Base-by-base conservation (phyloP, 2,888 invertebrate species). In the Hirtodrosophila confusa region DNA sequence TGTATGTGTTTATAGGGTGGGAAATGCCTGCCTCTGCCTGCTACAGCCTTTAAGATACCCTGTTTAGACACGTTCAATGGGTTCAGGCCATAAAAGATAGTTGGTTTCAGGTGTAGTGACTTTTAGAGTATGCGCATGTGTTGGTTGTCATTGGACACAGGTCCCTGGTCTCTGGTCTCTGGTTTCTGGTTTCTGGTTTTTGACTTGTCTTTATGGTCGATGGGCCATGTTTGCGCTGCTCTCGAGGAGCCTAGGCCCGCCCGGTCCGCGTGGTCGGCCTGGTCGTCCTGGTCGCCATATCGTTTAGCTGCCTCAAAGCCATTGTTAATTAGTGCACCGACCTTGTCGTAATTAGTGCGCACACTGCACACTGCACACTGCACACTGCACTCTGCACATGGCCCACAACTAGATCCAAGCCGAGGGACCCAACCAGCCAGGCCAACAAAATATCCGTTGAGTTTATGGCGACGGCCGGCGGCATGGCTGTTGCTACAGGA, bases 271-370 rank as follows among this genome's bases (percentile, higher is more conserved):
- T 9, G 31, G 31, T 31, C 31, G 6, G 31, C 31, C 31, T 9
- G 31, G 31, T 31, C 31, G 45, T 27, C 53, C 48, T 36, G 47
- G 61, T 60, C 74, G 63, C 24, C 78, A 64, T 77, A 77, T 69
- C 85, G 85, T 65, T 80, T 75, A 82, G 75, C 79, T 72, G 85
- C 78, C 87, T 82, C 69, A 84, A 80, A 86, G 87, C 80, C 67
- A 86, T 86, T 82, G 85, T 82, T 82, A 86, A 84, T 82, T 82
- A 82, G 87, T 84, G 73, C 82, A 86, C 63, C 78, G 87, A 80
- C 82, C 87, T 86, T 82, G 82, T 72, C 67, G 78, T 84, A 82
- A 82, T 82, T 82, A 86, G 85, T 84, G 78, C 74, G 75, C 85
- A 58, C 68, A 71, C 56, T 80, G 78, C 82, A 80, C 65, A 68